Evolutionary conservation across 2,113 vertebrate genomes (phyloP), one percentile per base, ranked within the genome.

Genomic region (Macquaria ambigua): DNA sequence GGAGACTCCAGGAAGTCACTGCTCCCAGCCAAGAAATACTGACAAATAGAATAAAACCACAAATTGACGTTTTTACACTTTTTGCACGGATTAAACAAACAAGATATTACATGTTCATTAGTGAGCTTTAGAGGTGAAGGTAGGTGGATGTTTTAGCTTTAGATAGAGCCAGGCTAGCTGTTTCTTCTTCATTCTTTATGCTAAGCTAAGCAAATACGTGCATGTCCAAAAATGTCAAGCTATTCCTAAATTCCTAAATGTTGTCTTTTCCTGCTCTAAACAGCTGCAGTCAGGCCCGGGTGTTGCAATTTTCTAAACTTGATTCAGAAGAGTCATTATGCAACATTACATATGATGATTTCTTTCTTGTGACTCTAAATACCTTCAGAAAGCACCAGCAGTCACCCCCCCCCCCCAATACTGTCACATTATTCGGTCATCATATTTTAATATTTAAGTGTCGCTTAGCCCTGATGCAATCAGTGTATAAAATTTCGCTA

Each of bases 361-460:
- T 74, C 23, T 43, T n/a, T 16, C 14, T 1, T 31, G 7, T 50
- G 6, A 69, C 39, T 41, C 28, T 31, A 55, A 77, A 77, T 28
- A 70, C 16, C 46, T 52, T 74, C 39, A 37, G 58, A 69, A 50
- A 85, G 50, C 43, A 84, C 16, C 48, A 63, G 58, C 8, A 74
- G 31, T 66, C 72, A 43, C 6, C 28, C 28, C 28, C 34, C n/a
- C 37, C 48, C 12, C 20, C 1, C 23, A 62, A 77, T 25, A 68
- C 2, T 66, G 74, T 39, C 10, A 62, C 34, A 75, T 82, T 84
- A 85, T 77, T 77, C 5, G 0, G 59, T 48, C 15, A 80, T 81
- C n/a, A 7, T 37, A 75, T 74, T 77, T 66, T 6, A 77, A 80
- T 69, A 77, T 59, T 62, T 25, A 4, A 31, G 62, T 43, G 46